Evolutionary conservation across 1,140 invertebrate genomes (phyloP).

Genomic region (Penaeus japonicus): DNA sequence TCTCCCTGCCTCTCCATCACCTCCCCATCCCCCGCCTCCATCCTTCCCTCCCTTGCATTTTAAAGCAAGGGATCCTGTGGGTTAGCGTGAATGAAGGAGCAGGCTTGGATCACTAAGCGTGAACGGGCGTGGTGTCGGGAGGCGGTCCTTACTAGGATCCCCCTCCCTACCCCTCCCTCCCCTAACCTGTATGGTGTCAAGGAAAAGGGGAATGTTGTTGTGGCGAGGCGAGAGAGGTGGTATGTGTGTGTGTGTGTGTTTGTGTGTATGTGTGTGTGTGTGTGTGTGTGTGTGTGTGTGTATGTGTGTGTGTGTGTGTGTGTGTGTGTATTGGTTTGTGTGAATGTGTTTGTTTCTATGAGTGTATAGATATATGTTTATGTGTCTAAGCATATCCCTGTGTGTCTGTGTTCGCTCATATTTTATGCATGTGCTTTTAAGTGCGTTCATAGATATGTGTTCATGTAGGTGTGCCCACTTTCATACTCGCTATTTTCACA

Average conservation of each 20-base stretch:
- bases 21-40: too few relatives aligned
- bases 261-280: neutral
- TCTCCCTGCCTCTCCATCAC: too few relatives aligned
- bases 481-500: neutral
- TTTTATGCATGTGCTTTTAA: neutral
- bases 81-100: too few relatives aligned
- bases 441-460: neutral
- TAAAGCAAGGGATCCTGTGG: too few relatives aligned
- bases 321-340: neutral
- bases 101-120: too few relatives aligned
- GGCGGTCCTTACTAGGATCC: too few relatives aligned
- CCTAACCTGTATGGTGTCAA: too few relatives aligned
- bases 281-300: neutral
- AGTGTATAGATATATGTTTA: neutral
- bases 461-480: neutral
- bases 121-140: too few relatives aligned
- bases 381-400: neutral
- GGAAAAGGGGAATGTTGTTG: too few relatives aligned
- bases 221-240: too few relatives aligned
- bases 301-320: slow-evolving; percentile 2
- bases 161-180: too few relatives aligned
- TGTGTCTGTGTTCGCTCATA: neutral
- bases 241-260: neutral
- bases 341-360: neutral
- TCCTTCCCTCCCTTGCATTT: too few relatives aligned